Base-by-base conservation (phyloP, 2,888 invertebrate species). In the Dorcus hopei region DNA sequence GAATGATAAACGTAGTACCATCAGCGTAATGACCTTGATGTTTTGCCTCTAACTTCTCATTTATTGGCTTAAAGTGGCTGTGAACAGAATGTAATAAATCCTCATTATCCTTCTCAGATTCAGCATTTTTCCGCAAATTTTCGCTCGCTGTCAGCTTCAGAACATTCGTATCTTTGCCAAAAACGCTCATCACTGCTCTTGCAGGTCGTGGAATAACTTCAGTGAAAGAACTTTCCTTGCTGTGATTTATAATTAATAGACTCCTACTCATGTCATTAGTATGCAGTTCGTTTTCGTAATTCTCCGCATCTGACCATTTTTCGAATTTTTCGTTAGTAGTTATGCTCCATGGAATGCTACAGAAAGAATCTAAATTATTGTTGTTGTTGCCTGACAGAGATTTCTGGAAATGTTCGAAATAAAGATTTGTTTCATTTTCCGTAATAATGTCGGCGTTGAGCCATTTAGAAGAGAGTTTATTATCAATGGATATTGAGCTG, bases 51-150 rank as follows among this genome's bases (percentile, higher is more conserved):
- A 76, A 77, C 41, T 72, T 73, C 41, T 72, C 74, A 68, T 85
- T 84, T 68, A 93, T 93, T 11, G 93, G 93, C 65, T 87, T 85
- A 80, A 94, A 93, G 79, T 94, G 93, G 58, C 92, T 93, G 64
- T 87, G 86, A 63, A 87, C 83, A 6, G 93, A 89, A 14, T 88
- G 89, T 61, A 91, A 81, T 66, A 91, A 79, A 77, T 92, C 90
- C 8, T 65, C 65, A 8, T 63, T 58, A 6, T 65, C 65, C 41
- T 58, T 64, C 39, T 65, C 65, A 23, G 45, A 43, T 49, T 54
- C 54, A 9, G 33, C 19, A 14, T 61, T 62, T 52, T 60, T 61
- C 9, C 56, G 40, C 8, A 42, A 48, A 9, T 53, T 19, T 40
- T 56, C 59, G 41, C 53, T 58, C 7, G 54, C 38, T 33, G 56